Conservation (phyloP, 2,888 invertebrate genomes). For the Anoncus sp. region DNA sequence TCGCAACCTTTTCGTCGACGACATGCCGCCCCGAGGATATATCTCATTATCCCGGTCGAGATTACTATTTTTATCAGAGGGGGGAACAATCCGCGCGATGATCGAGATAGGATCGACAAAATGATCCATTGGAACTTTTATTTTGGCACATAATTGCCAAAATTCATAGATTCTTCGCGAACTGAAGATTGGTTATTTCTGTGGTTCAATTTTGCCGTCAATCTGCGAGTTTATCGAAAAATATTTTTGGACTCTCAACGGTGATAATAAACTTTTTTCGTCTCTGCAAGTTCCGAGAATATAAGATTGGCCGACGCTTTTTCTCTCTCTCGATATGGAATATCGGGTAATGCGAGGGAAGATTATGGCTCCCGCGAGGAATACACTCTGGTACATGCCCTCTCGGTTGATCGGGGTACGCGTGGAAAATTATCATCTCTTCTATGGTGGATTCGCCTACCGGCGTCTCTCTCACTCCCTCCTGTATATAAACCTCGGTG, state of each 20-base stretch:
- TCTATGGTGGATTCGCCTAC: conserved; percentile 19
- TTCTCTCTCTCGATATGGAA: conserved; percentile 20
- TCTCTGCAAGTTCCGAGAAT: conserved; percentile 7
- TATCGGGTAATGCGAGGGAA: conserved; percentile 42
- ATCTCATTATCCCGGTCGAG: conserved; percentile 72
- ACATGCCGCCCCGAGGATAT: conserved; percentile 71
- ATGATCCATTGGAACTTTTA: background rate
- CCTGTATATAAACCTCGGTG: conserved; percentile 21
- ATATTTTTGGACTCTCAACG: background rate
- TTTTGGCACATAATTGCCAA: conserved; percentile 2
- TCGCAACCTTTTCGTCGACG: conserved; percentile 11
- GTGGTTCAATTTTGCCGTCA: no score
- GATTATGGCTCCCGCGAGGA: conserved; percentile 41
- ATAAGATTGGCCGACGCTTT: conserved; percentile 12
- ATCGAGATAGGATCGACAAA: conserved; percentile 45
- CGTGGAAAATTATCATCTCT: conserved; percentile 51
- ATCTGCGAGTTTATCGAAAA: background rate
- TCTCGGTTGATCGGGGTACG: conserved; percentile 48
- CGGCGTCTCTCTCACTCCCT: background rate
- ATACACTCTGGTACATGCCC: background rate
- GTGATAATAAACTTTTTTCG: conserved; percentile 2
- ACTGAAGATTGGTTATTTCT: background rate
- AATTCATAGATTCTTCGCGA: background rate
- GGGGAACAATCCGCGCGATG: conserved; percentile 37
- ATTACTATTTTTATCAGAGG: conserved; percentile 66